Percentiles rank a stretch among this genome's conserved stretches.
Evolutionary conservation across 2,888 invertebrate species (phyloP).

Genomic region (Hetaerina titia): DNA sequence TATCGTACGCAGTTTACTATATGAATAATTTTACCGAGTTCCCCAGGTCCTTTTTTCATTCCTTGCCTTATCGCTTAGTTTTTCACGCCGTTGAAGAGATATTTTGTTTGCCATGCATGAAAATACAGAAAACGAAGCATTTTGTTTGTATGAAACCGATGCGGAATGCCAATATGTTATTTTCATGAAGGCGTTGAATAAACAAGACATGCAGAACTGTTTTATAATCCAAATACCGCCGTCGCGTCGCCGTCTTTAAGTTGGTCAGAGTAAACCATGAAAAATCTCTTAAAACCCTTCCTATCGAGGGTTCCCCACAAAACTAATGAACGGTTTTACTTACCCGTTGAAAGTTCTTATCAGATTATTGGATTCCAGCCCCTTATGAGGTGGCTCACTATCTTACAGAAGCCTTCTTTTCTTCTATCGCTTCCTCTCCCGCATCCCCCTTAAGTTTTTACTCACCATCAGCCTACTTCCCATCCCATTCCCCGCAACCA

Average conservation of each 20-base stretch:
- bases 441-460: not conserved
- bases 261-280: not conserved
- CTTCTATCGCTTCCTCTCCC: not conserved
- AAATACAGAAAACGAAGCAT: not conserved
- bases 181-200: not conserved
- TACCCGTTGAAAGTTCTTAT: slow-evolving; percentile 27
- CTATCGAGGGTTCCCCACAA: not conserved
- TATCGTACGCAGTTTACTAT: no score
- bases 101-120: not conserved
- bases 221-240: not conserved
- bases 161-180: not conserved
- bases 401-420: not conserved
- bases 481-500: not conserved
- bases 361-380: slow-evolving; percentile 31
- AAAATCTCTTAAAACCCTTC: not conserved
- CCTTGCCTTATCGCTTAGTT: not conserved
- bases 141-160: slow-evolving; percentile 21
- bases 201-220: not conserved
- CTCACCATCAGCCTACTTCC: not conserved
- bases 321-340: slow-evolving; percentile 21
- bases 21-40: not conserved
- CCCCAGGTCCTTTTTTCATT: not conserved
- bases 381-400: not conserved
- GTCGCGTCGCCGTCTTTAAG: not conserved
- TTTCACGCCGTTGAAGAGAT: not conserved